Percentiles rank a stretch among this genome's conserved stretches.
Evolutionary conservation across 2,888 invertebrate genomes (phyloP).

Genomic region (Tolmerus cingulatus): DNA sequence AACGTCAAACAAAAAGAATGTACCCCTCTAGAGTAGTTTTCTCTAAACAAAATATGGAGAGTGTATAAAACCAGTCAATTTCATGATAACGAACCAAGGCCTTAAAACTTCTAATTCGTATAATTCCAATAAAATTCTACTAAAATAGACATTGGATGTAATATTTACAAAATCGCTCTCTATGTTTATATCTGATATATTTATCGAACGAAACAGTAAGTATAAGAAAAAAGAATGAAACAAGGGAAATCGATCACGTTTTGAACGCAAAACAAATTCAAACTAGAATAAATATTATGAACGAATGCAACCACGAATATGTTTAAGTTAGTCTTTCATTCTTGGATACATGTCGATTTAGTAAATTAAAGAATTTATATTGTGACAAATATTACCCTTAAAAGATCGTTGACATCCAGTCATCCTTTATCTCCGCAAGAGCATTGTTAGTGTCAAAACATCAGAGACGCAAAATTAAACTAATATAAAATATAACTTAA

Average conservation of each 20-base stretch:
- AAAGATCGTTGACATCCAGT: constrained; percentile 1
- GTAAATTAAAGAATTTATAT: neutral
- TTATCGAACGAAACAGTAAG: neutral
- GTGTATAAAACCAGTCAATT: neutral
- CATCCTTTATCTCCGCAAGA: constrained; percentile 3
- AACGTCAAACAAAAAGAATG: constrained; percentile 5
- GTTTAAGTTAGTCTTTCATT: neutral
- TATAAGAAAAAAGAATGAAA: neutral
- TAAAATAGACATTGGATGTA: constrained; percentile 2
- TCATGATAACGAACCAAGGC: constrained; percentile 15
- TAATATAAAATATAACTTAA: neutral
- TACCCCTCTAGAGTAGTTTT: constrained; percentile 9
- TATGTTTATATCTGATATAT: neutral
- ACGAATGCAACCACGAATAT: neutral
- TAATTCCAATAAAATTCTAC: neutral
- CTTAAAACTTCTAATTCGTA: neutral
- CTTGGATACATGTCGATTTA: neutral
- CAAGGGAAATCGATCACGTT: neutral
- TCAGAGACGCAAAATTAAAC: neutral
- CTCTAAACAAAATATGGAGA: neutral
- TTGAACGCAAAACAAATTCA: neutral
- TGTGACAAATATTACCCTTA: constrained; percentile 19
- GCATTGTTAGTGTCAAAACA: neutral
- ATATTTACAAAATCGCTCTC: constrained; percentile 19
- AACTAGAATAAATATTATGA: neutral